phyloP scores from a whole-genome alignment of 2,113 vertebrate species.

The Urocynchramus pylzowi region DNA sequence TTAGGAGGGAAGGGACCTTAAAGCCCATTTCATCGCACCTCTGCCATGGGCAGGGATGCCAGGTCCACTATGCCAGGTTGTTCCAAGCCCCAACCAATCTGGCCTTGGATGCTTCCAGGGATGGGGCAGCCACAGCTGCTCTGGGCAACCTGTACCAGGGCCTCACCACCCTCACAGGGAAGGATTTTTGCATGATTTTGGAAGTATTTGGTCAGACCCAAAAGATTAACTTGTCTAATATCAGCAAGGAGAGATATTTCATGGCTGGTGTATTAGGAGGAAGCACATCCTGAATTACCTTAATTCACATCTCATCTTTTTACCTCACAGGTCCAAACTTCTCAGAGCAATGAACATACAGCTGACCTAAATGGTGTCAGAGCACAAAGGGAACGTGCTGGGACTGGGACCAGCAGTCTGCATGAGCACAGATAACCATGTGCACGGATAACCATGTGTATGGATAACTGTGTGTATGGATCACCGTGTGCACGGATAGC shows the following conservation, averaged over 20 bases:
- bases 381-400: neutral
- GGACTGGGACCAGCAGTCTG: neutral
- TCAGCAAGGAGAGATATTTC: neutral
- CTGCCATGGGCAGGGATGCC: neutral
- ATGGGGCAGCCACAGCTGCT: neutral
- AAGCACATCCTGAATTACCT: neutral
- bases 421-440: neutral
- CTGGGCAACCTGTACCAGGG: neutral
- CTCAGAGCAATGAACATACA: neutral
- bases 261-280: neutral
- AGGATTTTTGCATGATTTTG: neutral
- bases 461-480: neutral
- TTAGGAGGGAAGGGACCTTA: neutral
- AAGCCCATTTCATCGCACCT: neutral
- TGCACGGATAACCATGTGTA: neutral
- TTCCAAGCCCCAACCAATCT: neutral
- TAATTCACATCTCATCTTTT: neutral
- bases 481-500: neutral
- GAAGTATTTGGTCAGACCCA: neutral
- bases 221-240: neutral
- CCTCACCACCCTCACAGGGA: neutral
- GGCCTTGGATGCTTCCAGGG: neutral
- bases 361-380: accelerated
- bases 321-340: neutral
- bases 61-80: accelerated